Evolutionary conservation across 2,113 vertebrate species (phyloP), one percentile per base, ranked within the genome.

Genomic region (Crocuta crocuta): DNA sequence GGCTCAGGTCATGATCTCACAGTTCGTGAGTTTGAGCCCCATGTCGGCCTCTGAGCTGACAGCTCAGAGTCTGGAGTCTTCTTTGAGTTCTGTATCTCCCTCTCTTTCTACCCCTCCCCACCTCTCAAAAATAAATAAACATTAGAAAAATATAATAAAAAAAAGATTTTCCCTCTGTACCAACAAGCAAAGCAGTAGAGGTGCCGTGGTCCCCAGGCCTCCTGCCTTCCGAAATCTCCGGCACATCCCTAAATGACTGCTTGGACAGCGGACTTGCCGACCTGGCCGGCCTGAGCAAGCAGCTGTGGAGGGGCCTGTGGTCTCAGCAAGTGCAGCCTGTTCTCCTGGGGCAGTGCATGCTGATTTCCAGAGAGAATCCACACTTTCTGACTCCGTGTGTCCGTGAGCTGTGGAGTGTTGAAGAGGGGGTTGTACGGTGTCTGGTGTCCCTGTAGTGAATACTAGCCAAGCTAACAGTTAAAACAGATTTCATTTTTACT

Each of bases 131-230:
- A 53, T 53, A 53, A 55, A 23, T 24, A 61, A 61, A 61, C 21
- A 61, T 24, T 21, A 23, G 39, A 39, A 39, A 39, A 39, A 39
- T 39, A 39, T 39, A 4, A 39, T 39, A 23, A 61, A 58, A 58
- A 61, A 58, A 58, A 61, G 58, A 61, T 9, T 61, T 61, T 61
- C 0, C 4, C 2, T 15, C 21, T 1, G 6, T 23, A 26, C 9
- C 26, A 50, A 12, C 7, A 5, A 61, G 17, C 70, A 66, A 5
- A 68, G 16, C 31, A 24, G 13, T 5, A 16, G 7, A 5, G 7
- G 2, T 48, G 24, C 2, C 2, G 0, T 28, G 12, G 5, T 43
- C 68, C 2, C 23, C 6, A 10, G n/a, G 11, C 21, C 0, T 16
- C 0, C n/a, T 0, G 0, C 19, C 10, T 9, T 17, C 8, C 4